Conservation (phyloP, 2,113 vertebrate species). For the Planiliza haematocheilus region DNA sequence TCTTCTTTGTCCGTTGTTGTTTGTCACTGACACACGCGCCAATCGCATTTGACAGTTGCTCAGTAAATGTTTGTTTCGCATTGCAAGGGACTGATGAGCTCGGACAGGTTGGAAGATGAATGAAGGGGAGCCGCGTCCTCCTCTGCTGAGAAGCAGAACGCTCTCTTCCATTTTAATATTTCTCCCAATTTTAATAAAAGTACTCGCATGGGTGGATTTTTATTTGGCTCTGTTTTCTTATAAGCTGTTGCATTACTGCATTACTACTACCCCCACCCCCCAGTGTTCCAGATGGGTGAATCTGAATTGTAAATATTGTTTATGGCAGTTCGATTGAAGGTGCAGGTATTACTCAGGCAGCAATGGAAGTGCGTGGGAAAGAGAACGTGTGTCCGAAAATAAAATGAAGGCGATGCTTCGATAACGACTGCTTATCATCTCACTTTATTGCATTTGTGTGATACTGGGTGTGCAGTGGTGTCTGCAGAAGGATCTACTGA, state of each 20-base stretch:
- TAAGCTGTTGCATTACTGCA: slow-evolving; percentile 37
- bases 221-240: slow-evolving; percentile 38
- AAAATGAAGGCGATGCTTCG: slow-evolving; percentile 40
- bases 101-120: slow-evolving; percentile 50
- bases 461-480: slow-evolving; percentile 34
- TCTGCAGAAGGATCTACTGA: slow-evolving; percentile 41
- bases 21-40: slow-evolving; percentile 13
- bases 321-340: slow-evolving; percentile 43
- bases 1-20: slow-evolving; percentile 8
- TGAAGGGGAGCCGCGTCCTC: slow-evolving; percentile 34
- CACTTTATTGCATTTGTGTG: slow-evolving; percentile 47
- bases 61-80: slow-evolving; percentile 27
- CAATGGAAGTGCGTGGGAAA: slow-evolving; percentile 27
- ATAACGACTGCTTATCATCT: slow-evolving; percentile 57
- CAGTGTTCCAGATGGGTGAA: slow-evolving; percentile 34
- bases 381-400: slow-evolving; percentile 31
- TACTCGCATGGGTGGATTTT: slow-evolving; percentile 21
- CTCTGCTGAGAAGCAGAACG: slow-evolving; percentile 32
- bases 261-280: too few relatives aligned
- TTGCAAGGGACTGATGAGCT: slow-evolving; percentile 50
- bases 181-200: slow-evolving; percentile 23
- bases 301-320: slow-evolving; percentile 60
- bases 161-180: slow-evolving; percentile 36
- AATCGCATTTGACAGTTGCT: slow-evolving; percentile 28
- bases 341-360: slow-evolving; percentile 51